Conservation (phyloP, 2,113 vertebrate genomes). For the Peromyscus maniculatus region DNA sequence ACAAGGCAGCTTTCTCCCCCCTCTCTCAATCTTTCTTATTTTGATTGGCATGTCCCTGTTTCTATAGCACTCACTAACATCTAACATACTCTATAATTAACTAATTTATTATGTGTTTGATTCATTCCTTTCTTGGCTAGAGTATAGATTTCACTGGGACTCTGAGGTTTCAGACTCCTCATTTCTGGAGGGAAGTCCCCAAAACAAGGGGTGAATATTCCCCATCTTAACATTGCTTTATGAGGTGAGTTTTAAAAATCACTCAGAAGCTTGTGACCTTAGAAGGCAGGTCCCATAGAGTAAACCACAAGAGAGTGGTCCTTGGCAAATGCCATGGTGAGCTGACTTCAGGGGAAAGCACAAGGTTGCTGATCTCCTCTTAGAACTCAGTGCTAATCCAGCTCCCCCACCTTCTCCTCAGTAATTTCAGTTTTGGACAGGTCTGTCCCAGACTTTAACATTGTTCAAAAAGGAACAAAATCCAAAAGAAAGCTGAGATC, state of each 20-base stretch:
- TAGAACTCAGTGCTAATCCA: neutral
- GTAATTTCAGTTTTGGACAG: neutral
- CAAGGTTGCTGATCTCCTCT: neutral
- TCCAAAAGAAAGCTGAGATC: neutral
- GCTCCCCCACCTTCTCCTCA: neutral
- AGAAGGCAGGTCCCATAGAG: neutral
- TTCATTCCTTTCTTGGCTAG: neutral
- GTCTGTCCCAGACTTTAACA: neutral
- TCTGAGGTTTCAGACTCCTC: neutral
- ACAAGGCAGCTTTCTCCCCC: neutral
- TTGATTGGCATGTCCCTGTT: neutral
- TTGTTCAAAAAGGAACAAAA: neutral
- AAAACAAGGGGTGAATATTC: neutral
- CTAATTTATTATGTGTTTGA: neutral
- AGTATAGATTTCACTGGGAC: slow-evolving; percentile 6
- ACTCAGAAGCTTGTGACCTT: neutral
- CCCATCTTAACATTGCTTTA: neutral
- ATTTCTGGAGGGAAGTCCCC: neutral
- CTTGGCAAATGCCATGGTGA: neutral
- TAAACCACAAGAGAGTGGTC: neutral
- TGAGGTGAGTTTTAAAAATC: neutral
- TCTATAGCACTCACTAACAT: slow-evolving; percentile 12
- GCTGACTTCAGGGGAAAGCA: neutral
- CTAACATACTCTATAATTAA: neutral
- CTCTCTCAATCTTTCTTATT: neutral